These are phyloP conservation scores for Drosophila bocqueti DNA, from an alignment of 1,140 invertebrate genomes.

Conservation along the genomic window DNA sequence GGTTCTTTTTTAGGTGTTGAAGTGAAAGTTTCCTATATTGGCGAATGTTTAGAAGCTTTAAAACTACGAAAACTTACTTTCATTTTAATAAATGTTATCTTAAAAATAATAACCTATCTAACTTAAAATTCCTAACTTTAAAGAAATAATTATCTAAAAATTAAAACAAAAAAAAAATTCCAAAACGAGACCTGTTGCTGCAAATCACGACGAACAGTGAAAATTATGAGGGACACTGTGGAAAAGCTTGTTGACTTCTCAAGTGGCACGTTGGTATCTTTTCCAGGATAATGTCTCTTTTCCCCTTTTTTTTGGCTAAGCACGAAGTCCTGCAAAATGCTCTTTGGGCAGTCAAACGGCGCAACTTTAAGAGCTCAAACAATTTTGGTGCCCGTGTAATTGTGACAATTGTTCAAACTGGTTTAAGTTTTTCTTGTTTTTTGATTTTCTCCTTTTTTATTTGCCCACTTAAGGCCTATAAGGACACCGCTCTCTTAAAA, in stretches of 20 bases:
- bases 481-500: conserved; percentile 34
- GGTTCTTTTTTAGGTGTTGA: not conserved
- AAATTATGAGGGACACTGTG: conserved; percentile 64
- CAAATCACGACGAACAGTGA: conserved; percentile 17
- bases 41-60: not conserved
- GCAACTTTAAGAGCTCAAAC: conserved; percentile 51
- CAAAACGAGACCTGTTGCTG: conserved; percentile 65
- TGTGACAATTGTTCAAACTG: conserved; percentile 32
- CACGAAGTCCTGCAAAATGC: conserved; percentile 14
- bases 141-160: no score
- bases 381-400: conserved; percentile 30
- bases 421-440: conserved; percentile 6
- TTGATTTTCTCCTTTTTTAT: conserved; percentile 11
- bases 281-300: conserved; percentile 17
- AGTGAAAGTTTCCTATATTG: not conserved
- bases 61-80: conserved; percentile 1
- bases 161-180: not conserved
- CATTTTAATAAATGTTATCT: not conserved
- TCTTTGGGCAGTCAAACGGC: conserved; percentile 34
- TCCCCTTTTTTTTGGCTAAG: not conserved
- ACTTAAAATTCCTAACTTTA: not conserved
- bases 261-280: conserved; percentile 65
- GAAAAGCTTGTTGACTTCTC: conserved; percentile 76
- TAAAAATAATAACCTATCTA: not conserved
- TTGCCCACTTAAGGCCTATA: conserved; percentile 17